Evolutionary conservation across 2,888 invertebrate species (phyloP).

Genomic region (Leucoptera coffeella): DNA sequence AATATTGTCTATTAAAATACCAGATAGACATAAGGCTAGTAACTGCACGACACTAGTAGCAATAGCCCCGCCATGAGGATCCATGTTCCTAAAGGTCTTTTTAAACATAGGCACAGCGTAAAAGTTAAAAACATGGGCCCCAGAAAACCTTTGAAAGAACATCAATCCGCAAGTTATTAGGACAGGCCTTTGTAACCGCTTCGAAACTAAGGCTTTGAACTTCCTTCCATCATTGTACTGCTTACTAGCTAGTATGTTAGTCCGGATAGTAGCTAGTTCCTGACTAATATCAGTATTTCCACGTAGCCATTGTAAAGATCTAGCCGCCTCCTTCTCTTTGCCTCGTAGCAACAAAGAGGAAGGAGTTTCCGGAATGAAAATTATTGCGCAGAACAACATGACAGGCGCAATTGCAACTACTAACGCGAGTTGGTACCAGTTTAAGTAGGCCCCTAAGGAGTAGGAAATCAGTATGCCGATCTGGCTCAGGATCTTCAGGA

Average conservation of each 20-base stretch:
- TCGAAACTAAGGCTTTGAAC: constrained; percentile 28
- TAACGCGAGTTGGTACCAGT: constrained; percentile 78
- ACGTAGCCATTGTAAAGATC: constrained; percentile 72
- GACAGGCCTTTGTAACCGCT: constrained; percentile 59
- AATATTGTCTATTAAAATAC: constrained; percentile 76
- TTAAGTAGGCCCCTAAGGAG: constrained; percentile 71
- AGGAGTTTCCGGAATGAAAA: constrained; percentile 84
- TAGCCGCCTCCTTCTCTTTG: constrained; percentile 66
- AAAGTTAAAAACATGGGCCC: constrained; percentile 76
- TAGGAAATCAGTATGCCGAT: constrained; percentile 79
- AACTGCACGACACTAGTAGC: constrained; percentile 79
- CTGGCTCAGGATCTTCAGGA: constrained; percentile 78
- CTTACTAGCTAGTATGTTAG: constrained; percentile 57
- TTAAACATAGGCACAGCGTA: constrained; percentile 83
- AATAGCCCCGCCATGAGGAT: constrained; percentile 77
- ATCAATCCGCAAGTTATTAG: constrained; percentile 78
- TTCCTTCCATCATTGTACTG: constrained; percentile 27
- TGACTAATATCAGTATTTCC: constrained; percentile 70
- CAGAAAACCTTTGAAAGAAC: constrained; percentile 82
- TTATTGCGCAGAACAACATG: constrained; percentile 65
- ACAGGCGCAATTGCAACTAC: constrained; percentile 72
- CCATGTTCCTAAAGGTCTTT: constrained; percentile 72
- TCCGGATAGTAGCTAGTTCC: constrained; percentile 64
- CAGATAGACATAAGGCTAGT: constrained; percentile 73
- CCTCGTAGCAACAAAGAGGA: constrained; percentile 72